phyloP scores from a whole-genome alignment of 23 tunicate species.

The Styela clava region DNA sequence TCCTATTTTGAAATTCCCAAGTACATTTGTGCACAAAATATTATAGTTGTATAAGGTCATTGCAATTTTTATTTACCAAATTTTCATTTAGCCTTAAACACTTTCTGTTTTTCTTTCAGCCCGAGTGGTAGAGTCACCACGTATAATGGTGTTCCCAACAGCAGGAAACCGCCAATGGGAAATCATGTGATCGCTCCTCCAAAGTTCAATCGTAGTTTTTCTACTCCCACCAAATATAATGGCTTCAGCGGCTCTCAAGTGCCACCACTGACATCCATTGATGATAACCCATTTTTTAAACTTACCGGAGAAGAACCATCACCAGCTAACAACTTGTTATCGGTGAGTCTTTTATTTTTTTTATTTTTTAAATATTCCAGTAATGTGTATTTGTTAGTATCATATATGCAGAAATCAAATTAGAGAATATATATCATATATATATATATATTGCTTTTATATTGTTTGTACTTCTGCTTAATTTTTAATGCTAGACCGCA shows the following conservation, averaged over 20 bases:
- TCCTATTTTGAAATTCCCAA: too few relatives aligned
- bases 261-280: slow-evolving; percentile 40
- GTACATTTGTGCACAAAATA: too few relatives aligned
- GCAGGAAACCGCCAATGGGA: slow-evolving; percentile 21
- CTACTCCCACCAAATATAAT: slow-evolving; percentile 74
- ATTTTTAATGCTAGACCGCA: too few relatives aligned
- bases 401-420: too few relatives aligned
- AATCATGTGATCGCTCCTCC: slow-evolving; percentile 50
- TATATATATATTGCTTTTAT: too few relatives aligned
- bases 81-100: too few relatives aligned
- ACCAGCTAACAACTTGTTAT: background rate
- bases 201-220: slow-evolving; percentile 62
- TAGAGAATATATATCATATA: too few relatives aligned
- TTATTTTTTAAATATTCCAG: too few relatives aligned
- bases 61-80: too few relatives aligned
- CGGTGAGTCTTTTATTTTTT: slow-evolving; percentile 12
- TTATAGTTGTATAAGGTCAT: too few relatives aligned
- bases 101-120: background rate
- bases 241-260: slow-evolving; percentile 31
- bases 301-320: slow-evolving; percentile 32
- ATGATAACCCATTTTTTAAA: slow-evolving; percentile 85
- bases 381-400: too few relatives aligned
- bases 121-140: slow-evolving; percentile 33
- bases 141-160: slow-evolving; percentile 14
- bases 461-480: too few relatives aligned